Base-by-base conservation (phyloP, 2,797 vertebrate species). In the Diglossa cyanea region DNA sequence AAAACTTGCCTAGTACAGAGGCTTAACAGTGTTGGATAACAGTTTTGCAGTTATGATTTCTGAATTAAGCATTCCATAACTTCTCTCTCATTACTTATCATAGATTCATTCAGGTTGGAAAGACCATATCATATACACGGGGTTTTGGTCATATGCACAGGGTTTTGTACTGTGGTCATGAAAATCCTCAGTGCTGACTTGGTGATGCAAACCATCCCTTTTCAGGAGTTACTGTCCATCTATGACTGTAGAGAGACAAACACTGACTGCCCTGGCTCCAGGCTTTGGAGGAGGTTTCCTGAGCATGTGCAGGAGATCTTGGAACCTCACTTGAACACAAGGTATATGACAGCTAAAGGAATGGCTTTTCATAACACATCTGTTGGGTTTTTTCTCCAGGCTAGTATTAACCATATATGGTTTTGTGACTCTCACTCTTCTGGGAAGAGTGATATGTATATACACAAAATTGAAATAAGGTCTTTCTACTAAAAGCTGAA, bases 221-320 rank as follows among this genome's bases (percentile, higher is more conserved):
- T 95, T 40, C 88, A 99, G 99, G 99, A 99, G 89, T 98, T 99
- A 37, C 71, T 99, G 84, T 98, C 99, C 39, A 98, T 99, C 94
- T 99, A 99, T 97, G 98, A 98, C 94, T 99, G 99, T 91, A 98
- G 97, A 47, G 99, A 99, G 87, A 98, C 98, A 78, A 98, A 98
- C 71, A 97, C 55, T 2, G 98, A 99, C 90, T 98, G 98, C 9
- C 87, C 98, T 1, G 99, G 99, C 18, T 98, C 98, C 19, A 98
- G 98, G 19, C 97, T 99, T 60, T 99, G 99, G 99, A 99, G 98
- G 89, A 98, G 98, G 86, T 99, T 99, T 97, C 99, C 99, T 35
- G 99, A 99, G 77, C 99, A 99, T 5, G 98, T 99, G 94, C 99
- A 99, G 78, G 99, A 99, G 98, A 99, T 99, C 81, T 97, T 99